Evolutionary conservation across 2,888 invertebrate species (phyloP).

Genomic region (Meghimatium bilineatum): DNA sequence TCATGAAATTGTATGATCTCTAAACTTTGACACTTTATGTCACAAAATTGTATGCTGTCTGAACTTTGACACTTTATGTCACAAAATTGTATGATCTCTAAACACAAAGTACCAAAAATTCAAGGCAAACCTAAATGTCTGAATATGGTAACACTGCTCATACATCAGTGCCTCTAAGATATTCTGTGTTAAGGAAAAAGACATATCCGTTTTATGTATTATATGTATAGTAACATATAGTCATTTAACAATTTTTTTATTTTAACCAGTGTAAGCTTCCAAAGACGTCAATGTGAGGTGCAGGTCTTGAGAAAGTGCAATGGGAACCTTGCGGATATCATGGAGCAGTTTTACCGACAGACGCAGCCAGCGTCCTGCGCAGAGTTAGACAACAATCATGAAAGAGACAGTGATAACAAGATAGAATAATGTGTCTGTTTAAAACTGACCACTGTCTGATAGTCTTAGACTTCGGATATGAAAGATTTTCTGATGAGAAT

Average conservation of each 20-base stretch:
- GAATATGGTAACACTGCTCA: too few relatives aligned
- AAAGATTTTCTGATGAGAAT: neutral
- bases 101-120: too few relatives aligned
- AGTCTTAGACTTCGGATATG: neutral
- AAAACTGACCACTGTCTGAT: neutral
- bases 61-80: too few relatives aligned
- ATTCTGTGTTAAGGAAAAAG: too few relatives aligned
- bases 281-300: conserved; percentile 40
- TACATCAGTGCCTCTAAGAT: too few relatives aligned
- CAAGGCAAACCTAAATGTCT: too few relatives aligned
- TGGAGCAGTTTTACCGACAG: conserved; percentile 44
- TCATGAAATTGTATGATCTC: too few relatives aligned
- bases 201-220: too few relatives aligned
- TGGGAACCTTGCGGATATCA: conserved; percentile 28
- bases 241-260: neutral
- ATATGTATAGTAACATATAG: too few relatives aligned
- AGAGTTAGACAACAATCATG: neutral
- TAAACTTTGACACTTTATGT: too few relatives aligned
- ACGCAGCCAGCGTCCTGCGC: conserved; percentile 34
- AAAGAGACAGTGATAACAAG: neutral
- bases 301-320: conserved; percentile 19
- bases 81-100: too few relatives aligned
- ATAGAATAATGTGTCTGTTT: neutral
- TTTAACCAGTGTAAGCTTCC: conserved; percentile 32
- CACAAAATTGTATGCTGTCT: too few relatives aligned